Conservation (phyloP, 2,113 vertebrate species). For the Otus sunia region DNA sequence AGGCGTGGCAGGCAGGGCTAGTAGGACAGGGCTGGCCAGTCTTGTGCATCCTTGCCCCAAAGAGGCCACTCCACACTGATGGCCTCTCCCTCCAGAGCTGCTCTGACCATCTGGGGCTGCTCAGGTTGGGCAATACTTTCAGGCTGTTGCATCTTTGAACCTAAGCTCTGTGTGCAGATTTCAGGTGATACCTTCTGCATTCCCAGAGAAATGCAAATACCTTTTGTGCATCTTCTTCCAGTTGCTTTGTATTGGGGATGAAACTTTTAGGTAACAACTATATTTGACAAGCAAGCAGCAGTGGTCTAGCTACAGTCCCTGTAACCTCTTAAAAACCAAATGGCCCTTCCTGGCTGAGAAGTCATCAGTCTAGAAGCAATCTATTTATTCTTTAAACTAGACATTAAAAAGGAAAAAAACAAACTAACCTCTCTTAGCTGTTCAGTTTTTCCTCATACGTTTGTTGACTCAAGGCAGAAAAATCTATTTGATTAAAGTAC, state of each 20-base stretch:
- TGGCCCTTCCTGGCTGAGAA: neutral
- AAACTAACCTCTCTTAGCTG: neutral
- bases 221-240: neutral
- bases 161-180: neutral
- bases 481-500: neutral
- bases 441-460: neutral
- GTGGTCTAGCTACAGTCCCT: neutral
- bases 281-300: neutral
- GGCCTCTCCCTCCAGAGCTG: neutral
- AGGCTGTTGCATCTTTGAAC: neutral
- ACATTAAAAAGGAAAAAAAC: neutral
- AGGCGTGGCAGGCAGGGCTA: neutral
- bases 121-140: neutral
- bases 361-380: neutral
- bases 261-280: neutral
- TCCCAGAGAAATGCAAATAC: neutral
- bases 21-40: neutral
- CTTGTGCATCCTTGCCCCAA: neutral
- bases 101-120: neutral
- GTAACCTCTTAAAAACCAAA: neutral
- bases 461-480: slow-evolving; percentile 4
- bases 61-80: neutral
- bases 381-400: neutral
- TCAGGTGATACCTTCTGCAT: neutral
- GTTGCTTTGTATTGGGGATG: neutral